Base-by-base conservation (phyloP, 2,888 invertebrate genomes). In the Pristionchus fissidentatus region DNA sequence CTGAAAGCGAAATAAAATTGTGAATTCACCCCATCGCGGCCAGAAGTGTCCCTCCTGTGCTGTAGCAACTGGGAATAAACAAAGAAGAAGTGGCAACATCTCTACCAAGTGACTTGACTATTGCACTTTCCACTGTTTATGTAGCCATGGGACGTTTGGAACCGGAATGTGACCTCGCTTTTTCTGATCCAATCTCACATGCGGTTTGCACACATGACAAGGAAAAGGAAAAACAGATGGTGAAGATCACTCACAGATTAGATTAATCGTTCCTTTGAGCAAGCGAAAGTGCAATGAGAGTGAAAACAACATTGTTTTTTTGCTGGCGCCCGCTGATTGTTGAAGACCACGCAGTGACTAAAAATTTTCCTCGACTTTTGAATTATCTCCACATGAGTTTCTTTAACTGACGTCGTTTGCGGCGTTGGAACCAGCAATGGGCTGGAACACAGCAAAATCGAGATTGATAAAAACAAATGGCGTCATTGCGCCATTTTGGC, bases 21-120 rank as follows among this genome's bases (percentile, higher is more conserved):
- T 1, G 32, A 66, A 38, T 66, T 49, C 0, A 81, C 81, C 81
- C 81, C 81, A 81, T 81, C 81, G 60, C 15, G 81, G 66, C 81
- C 60, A 81, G 81, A 81, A 81, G 22, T 41, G 22, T 55, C 3
- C 41, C 1, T 70, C 70, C 13, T 70, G 70, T 26, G 41, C 41
- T n/a, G 26, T 15, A 26, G 70, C 22, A 7, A 70, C 41, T 5
- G 43, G 22, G 43, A n/a, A 22, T 8, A 13, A n/a, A 3, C 41
- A 22, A 7, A 70, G 70, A n/a, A 70, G 41, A 19, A 70, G 19
- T 7, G 26, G 13, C 19, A 38, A 8, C 41, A 70, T 70, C 41
- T 41, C 32, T 41, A 10, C 70, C 0, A 3, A 41, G 41, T 26
- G 8, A 13, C 38, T 41, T 70, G n/a, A 41, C n/a, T 70, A 22